Conservation (phyloP, 2,888 invertebrate genomes). For the Chalcis sispes region DNA sequence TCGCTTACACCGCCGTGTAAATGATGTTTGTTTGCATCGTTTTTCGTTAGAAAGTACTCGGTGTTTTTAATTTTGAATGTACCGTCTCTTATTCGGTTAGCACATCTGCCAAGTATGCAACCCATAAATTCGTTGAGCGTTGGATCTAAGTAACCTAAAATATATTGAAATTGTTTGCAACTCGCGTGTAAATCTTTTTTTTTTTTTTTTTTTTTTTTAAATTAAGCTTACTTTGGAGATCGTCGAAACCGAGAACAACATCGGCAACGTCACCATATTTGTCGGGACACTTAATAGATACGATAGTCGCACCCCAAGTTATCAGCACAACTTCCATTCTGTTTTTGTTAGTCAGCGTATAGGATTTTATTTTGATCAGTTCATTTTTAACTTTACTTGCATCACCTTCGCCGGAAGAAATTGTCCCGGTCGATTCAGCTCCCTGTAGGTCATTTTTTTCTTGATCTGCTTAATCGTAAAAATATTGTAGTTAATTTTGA, state of each 20-base stretch:
- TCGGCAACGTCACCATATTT: slow-evolving; percentile 84
- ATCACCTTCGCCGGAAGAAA: slow-evolving; percentile 37
- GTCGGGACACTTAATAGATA: slow-evolving; percentile 85
- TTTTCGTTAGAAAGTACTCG: slow-evolving; percentile 83
- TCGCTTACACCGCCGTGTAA: slow-evolving; percentile 87
- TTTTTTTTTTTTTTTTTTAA: background rate
- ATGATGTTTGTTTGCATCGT: slow-evolving; percentile 82
- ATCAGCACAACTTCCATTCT: slow-evolving; percentile 82
- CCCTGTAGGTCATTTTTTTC: background rate
- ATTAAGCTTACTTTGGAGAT: slow-evolving; percentile 80
- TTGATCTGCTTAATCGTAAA: background rate
- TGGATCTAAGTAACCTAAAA: slow-evolving; percentile 81
- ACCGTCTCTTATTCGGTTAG: slow-evolving; percentile 86
- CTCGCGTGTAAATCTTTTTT: too few species aligned
- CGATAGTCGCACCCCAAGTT: slow-evolving; percentile 89
- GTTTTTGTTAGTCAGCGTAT: slow-evolving; percentile 82
- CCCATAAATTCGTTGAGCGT: slow-evolving; percentile 88
- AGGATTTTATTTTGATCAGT: slow-evolving; percentile 64
- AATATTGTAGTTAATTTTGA: background rate
- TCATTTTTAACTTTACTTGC: background rate
- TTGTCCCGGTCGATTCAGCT: background rate
- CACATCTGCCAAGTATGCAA: slow-evolving; percentile 89
- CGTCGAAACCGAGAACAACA: slow-evolving; percentile 88
- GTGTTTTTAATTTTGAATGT: slow-evolving; percentile 82
- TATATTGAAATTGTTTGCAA: background rate